Base-by-base conservation (phyloP, 2,113 vertebrate genomes). In the Campylorhamphus procurvoides region DNA sequence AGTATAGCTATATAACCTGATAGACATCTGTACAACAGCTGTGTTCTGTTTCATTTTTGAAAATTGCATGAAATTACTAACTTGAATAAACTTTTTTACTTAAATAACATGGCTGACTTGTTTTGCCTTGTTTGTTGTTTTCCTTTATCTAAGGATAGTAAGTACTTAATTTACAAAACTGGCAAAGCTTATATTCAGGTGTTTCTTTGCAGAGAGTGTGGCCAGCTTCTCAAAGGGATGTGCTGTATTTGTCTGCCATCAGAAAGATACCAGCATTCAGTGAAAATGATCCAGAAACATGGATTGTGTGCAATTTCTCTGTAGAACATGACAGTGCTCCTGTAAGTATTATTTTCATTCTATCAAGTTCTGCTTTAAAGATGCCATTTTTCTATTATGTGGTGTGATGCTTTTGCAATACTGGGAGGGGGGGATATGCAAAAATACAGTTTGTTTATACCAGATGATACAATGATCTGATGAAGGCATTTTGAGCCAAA, bases 301-400 rank as follows among this genome's bases (percentile, higher is more conserved):
- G 99, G 99, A 98, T 99, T 93, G 99, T 99, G 37, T 99, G 99
- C 97, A 99, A 99, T 96, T 99, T 99, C 94, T 99, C 99, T 87
- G 99, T 99, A 44, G 99, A 99, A 92, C 99, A 99, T 47, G 98
- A 99, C 58, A 98, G 98, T 37, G 98, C 98, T 90, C 98, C 97
- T 93, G 99, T 99, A 98, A 99, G 99, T 96, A 67, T 18, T 80
- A 10, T 23, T 87, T 85, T 80, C 7, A 8, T 76, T 56, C 27
- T 60, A 0, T 80, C 18, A 84, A 53, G 27, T 50, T 73, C 23
- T 88, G 23, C 7, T 62, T 93, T 53, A 49, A 72, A 53, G 47
- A 37, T 73, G 22, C 33, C 67, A 62, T 62, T 84, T 72, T 84
- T 84, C 39, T 84, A 37, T 67, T 67, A 62, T 72, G 39, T 72